Conservation (phyloP, 2,888 invertebrate genomes). For the Aleiodes leptofemur region DNA sequence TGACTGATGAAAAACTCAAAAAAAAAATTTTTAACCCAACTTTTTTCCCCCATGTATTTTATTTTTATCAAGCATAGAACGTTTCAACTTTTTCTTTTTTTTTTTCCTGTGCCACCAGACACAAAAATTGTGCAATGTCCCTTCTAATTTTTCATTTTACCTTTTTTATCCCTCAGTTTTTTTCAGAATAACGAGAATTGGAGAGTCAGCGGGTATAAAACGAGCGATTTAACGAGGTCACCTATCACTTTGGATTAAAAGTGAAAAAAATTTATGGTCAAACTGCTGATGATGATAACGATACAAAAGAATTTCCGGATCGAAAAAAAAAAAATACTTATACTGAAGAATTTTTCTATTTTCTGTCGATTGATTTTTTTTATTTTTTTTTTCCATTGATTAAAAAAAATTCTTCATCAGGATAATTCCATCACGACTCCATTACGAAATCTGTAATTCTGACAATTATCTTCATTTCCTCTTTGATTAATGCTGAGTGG, state of each 20-base stretch:
- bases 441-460: no score
- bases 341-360: background rate
- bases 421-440: no score
- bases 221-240: constrained; percentile 39
- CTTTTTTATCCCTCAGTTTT: constrained; percentile 15
- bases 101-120: background rate
- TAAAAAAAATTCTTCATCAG: no score
- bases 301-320: constrained; percentile 10
- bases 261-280: constrained; percentile 6
- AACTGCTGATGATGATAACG: constrained; percentile 23
- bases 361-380: background rate
- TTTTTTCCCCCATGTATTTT: constrained; percentile 14
- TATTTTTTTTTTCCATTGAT: no score
- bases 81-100: constrained; percentile 31
- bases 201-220: constrained; percentile 35
- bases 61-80: background rate
- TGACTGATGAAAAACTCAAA: constrained; percentile 29
- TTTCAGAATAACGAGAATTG: constrained; percentile 21
- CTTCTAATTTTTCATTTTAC: constrained; percentile 13
- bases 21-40: background rate
- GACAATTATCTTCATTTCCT: no score
- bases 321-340: no score
- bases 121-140: constrained; percentile 9
- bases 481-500: no score
- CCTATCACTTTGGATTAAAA: constrained; percentile 14